phyloP scores from a whole-genome alignment of 2,888 invertebrate genomes.

The Cantharis rustica region DNA sequence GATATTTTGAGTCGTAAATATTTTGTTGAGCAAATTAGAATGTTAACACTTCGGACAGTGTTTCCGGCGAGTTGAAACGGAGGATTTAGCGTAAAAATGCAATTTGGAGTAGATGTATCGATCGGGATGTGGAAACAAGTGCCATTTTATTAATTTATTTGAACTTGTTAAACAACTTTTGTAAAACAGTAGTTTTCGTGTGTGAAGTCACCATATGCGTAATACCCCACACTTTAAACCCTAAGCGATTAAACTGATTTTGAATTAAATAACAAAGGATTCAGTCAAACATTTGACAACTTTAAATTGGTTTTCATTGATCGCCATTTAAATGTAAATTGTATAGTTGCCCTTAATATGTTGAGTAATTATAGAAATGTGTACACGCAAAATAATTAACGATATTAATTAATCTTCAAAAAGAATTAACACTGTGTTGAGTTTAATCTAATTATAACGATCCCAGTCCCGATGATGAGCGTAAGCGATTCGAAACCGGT shows the following conservation, averaged over 20 bases:
- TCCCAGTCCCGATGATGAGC: background rate
- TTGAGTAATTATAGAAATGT: slow-evolving; percentile 54
- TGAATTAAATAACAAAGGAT: slow-evolving; percentile 57
- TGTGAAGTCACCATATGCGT: slow-evolving; percentile 50
- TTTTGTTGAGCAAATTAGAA: background rate
- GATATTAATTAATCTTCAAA: background rate
- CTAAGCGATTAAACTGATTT: slow-evolving; percentile 52
- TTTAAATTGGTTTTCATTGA: slow-evolving; percentile 58
- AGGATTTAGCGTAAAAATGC: background rate
- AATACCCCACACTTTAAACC: slow-evolving; percentile 34
- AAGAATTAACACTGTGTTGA: background rate
- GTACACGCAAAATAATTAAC: slow-evolving; percentile 6
- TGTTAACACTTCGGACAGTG: background rate
- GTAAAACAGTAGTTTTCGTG: slow-evolving; percentile 29
- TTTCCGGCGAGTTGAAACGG: background rate
- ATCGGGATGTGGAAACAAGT: background rate
- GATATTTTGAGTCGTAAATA: background rate
- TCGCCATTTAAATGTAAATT: slow-evolving; percentile 58
- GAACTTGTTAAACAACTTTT: background rate
- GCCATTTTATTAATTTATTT: background rate
- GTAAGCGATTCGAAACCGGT: background rate
- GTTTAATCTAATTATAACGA: background rate
- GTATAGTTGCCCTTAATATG: slow-evolving; percentile 57
- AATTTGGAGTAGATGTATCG: background rate
- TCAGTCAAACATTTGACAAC: slow-evolving; percentile 58